Conservation (phyloP, 2,113 vertebrate species). For the Lepidothrix coronata region DNA sequence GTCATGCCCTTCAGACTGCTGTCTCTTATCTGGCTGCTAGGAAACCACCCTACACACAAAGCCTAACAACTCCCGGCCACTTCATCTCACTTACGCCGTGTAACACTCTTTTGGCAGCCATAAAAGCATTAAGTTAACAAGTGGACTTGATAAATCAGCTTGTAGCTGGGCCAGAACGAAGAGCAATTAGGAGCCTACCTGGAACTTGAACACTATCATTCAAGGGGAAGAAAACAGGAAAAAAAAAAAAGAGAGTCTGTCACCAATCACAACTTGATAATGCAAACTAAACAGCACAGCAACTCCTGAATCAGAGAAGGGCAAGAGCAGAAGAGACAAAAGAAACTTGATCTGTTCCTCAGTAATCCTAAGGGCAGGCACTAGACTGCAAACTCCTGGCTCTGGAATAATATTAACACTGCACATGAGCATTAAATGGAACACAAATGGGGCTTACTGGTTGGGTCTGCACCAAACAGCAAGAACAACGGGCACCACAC, state of each 20-base stretch:
- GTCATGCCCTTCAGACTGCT: neutral
- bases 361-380: neutral
- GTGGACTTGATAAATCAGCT: neutral
- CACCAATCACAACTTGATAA: neutral
- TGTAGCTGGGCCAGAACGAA: neutral
- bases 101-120: neutral
- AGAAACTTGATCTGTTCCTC: neutral
- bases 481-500: neutral
- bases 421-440: neutral
- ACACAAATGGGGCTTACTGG: neutral
- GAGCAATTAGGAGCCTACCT: neutral
- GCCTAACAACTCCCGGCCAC: neutral
- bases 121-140: slow-evolving; percentile 21
- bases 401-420: neutral
- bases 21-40: slow-evolving; percentile 39
- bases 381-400: neutral
- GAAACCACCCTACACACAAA: neutral
- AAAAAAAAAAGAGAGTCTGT: neutral
- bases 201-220: neutral
- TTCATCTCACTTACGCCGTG: neutral
- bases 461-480: neutral
- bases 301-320: neutral
- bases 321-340: neutral
- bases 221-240: neutral
- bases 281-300: neutral